Evolutionary conservation across 2,797 vertebrate genomes (phyloP), one percentile per base, ranked within the genome.

Genomic region (Cuniculus paca): DNA sequence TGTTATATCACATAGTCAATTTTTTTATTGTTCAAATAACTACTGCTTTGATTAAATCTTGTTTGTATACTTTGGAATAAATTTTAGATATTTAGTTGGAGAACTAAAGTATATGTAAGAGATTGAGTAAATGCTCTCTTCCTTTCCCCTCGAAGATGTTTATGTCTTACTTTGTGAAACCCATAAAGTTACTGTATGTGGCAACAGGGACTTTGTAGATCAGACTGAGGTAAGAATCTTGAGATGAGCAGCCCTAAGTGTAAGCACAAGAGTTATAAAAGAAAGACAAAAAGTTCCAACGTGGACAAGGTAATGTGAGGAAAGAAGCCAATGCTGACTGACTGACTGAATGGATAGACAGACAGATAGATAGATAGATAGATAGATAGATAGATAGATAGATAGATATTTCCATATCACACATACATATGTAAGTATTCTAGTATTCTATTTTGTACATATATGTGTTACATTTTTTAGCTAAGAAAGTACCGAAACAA

Each of bases 11-110:
- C n/a, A 54, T 87, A 22, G 26, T 39, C 0, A 77, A 5, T 61
- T 17, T 85, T 77, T 79, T 96, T 90, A 39, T 84, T 95, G 75
- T 58, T 82, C 12, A 56, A 72, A 36, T 54, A 61, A 45, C 31
- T 65, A 90, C 87, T 28, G 0, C 6, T 83, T 56, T 1, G 65
- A 24, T 86, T 83, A 75, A 34, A 39, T 42, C 1, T 4, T 34
- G 56, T 42, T 79, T 61, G 6, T 39, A 31, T 81, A 65, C 17
- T 61, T 28, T 50, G 16, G 6, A 81, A 63, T 8, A 72, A 86
- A 20, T 77, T 16, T 36, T 72, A 6, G 39, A 54, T 81, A 45
- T 78, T 89, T 85, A 74, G 58, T 36, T 81, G 14, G 2, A 52
- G 31, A 60, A n/a, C 1, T 58, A 1, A 80, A 45, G 17, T 1